A percentile compares a stretch with the other conserved stretches of the same genome.
phyloP scores from a whole-genome alignment of 2,113 vertebrate genomes.

The Ivindomyrus marchei region DNA sequence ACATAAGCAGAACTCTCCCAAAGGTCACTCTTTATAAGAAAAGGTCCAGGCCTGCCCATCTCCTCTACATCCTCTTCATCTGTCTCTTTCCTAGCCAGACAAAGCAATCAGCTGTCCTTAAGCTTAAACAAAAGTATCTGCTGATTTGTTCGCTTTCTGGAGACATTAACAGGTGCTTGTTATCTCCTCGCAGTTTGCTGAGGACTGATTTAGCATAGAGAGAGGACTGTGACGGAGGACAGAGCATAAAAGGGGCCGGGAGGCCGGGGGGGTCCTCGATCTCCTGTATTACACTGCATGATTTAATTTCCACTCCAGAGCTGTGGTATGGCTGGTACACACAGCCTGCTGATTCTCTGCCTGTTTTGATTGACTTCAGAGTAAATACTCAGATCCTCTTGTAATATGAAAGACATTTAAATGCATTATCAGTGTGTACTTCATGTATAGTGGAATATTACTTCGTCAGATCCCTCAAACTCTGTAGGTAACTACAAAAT shows the following conservation, averaged over 20 bases:
- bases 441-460: background rate
- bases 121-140: slow-evolving; percentile 10
- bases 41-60: slow-evolving; percentile 11
- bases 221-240: slow-evolving; percentile 36
- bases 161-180: slow-evolving; percentile 39
- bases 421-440: background rate
- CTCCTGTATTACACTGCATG: background rate
- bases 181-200: slow-evolving; percentile 35
- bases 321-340: background rate
- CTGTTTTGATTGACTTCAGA: background rate
- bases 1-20: background rate
- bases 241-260: slow-evolving; percentile 38
- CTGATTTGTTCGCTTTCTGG: slow-evolving; percentile 20
- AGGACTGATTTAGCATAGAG: slow-evolving; percentile 30
- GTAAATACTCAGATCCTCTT: background rate
- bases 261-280: slow-evolving; percentile 35
- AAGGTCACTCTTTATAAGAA: background rate
- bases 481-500: background rate
- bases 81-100: background rate
- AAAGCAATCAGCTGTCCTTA: background rate
- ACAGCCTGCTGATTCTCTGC: background rate
- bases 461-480: background rate
- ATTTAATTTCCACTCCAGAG: background rate
- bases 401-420: no score
- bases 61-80: slow-evolving; percentile 24